These are phyloP conservation scores for Portunus trituberculatus DNA, from an alignment of 1,140 invertebrate genomes.

Conservation along the genomic window DNA sequence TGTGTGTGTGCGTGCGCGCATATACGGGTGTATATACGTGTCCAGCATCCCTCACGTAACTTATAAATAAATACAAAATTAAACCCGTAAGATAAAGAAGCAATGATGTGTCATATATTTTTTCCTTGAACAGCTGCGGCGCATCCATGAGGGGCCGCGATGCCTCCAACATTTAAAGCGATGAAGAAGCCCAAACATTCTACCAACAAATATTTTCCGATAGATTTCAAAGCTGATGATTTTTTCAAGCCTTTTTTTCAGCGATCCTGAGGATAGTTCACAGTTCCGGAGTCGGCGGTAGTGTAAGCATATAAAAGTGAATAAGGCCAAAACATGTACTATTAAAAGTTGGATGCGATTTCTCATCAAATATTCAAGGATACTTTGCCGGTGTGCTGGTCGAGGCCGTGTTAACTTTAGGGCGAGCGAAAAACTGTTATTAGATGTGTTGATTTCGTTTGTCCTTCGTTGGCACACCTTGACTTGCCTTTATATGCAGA, in stretches of 20 bases:
- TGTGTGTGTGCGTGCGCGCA: not conserved
- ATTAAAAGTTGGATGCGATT: not conserved
- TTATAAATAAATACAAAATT: not conserved
- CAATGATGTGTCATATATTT: not conserved
- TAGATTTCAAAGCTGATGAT: not conserved
- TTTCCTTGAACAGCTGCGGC: not conserved
- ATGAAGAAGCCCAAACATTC: not conserved
- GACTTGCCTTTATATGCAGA: not conserved
- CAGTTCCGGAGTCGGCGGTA: not conserved
- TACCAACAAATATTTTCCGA: not conserved
- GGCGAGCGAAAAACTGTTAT: not conserved
- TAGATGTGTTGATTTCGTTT: not conserved
- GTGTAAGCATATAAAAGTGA: conserved; percentile 4
- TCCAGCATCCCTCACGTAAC: not conserved
- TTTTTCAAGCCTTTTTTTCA: not conserved
- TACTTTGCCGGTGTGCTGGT: not conserved
- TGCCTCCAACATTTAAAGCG: not conserved
- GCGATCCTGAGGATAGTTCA: not conserved
- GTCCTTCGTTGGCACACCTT: not conserved
- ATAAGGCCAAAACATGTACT: not conserved
- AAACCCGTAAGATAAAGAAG: not conserved
- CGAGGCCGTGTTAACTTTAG: not conserved
- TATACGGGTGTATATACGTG: no score
- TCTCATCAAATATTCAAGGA: not conserved
- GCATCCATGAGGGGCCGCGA: not conserved